Evolutionary conservation across 2,888 invertebrate species (phyloP).

Genomic region (Parnassius orleans): DNA sequence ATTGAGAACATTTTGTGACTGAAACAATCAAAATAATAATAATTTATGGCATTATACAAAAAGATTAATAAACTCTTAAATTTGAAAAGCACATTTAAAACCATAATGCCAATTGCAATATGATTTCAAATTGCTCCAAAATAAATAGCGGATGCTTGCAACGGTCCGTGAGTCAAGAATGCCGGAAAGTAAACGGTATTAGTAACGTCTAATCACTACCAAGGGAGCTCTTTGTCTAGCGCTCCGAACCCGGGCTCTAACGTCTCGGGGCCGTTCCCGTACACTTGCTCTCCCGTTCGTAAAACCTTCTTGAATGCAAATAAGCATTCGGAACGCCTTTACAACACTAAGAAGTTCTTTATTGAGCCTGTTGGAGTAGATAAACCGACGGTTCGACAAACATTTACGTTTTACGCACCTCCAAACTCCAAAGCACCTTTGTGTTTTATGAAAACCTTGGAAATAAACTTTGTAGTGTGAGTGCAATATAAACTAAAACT

Average conservation of each 20-base stretch:
- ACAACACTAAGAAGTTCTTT: slow-evolving; percentile 73
- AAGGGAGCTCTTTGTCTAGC: slow-evolving; percentile 65
- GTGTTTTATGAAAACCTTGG: slow-evolving; percentile 28
- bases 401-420: slow-evolving; percentile 46
- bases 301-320: slow-evolving; percentile 77
- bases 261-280: slow-evolving; percentile 59
- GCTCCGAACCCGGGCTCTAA: slow-evolving; percentile 51
- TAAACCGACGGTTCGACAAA: slow-evolving; percentile 61
- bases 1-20: too few relatives aligned
- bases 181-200: slow-evolving; percentile 79
- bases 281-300: slow-evolving; percentile 68
- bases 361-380: slow-evolving; percentile 69
- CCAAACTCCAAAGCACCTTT: slow-evolving; percentile 31
- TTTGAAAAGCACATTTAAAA: background rate
- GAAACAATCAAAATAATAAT: too few relatives aligned
- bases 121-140: slow-evolving; percentile 68
- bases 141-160: slow-evolving; percentile 69
- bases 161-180: slow-evolving; percentile 74
- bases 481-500: slow-evolving; percentile 24
- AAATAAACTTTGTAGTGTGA: slow-evolving; percentile 21
- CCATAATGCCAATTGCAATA: slow-evolving; percentile 45
- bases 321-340: slow-evolving; percentile 77
- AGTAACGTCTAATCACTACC: slow-evolving; percentile 78
- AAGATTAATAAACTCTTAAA: too few relatives aligned
- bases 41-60: too few relatives aligned